A percentile compares a stretch with the other conserved stretches of the same genome.
Evolutionary conservation across 64 coral and sea anemone species (phyloP).

Genomic region (Pocillopora damicornis): DNA sequence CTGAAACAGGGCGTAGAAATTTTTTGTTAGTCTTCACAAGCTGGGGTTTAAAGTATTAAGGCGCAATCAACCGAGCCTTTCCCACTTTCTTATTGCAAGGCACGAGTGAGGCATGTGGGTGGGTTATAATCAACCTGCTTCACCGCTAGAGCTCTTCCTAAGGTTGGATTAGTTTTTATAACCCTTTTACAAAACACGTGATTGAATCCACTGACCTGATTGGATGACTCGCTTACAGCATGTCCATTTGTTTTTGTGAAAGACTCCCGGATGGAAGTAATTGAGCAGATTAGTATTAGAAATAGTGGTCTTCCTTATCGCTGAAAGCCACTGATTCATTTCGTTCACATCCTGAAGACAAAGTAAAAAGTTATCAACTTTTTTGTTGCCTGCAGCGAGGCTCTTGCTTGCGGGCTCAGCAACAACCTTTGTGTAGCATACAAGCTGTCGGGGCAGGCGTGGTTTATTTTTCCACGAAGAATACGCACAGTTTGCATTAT

Average conservation of each 20-base stretch:
- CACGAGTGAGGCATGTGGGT: neutral
- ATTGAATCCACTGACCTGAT: slow-evolving; percentile 33
- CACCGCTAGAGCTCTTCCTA: neutral
- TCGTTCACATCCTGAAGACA: slow-evolving; percentile 85
- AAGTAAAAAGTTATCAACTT: neutral
- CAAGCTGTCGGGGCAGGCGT: too few species aligned
- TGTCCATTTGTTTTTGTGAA: slow-evolving; percentile 76
- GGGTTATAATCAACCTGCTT: neutral
- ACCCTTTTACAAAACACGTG: neutral
- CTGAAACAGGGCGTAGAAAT: slow-evolving; percentile 13
- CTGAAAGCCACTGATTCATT: slow-evolving; percentile 98
- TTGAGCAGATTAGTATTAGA: slow-evolving; percentile 56
- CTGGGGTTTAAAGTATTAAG: too few species aligned
- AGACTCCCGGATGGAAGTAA: slow-evolving; percentile 78
- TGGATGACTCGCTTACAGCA: slow-evolving; percentile 68
- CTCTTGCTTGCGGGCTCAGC: too few species aligned
- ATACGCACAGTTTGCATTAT: too few species aligned
- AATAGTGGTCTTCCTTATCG: slow-evolving; percentile 86
- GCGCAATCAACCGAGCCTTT: too few species aligned
- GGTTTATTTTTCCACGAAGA: too few species aligned
- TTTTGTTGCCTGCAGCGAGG: neutral
- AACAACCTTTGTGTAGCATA: too few species aligned
- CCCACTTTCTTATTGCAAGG: too few species aligned
- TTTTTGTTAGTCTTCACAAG: too few species aligned
- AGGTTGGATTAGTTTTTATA: neutral